Evolutionary conservation across 2,113 vertebrate genomes (phyloP), one percentile per base, ranked within the genome.

Genomic region (Otus sunia): DNA sequence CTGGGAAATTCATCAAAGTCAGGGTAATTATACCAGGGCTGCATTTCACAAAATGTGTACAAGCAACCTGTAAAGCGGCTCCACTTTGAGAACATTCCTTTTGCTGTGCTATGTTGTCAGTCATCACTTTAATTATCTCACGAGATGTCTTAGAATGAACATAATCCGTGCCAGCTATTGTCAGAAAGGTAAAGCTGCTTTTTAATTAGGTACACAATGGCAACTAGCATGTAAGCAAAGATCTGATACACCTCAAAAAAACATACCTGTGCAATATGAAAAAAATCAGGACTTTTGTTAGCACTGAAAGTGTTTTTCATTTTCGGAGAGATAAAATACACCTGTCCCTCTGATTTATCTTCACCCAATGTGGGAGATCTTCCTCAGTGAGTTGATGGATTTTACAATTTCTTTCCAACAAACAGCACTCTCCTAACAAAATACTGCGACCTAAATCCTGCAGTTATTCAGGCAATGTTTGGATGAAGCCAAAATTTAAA

Each of bases 41-140:
- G 27, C 45, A 64, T 89, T 92, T 93, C 88, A 88, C 53, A 73
- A 66, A 95, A 73, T 1, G 0, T 27, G 3, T 12, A 86, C 45
- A 86, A 81, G 43, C 60, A 86, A 81, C 77, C 74, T 84, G 84
- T 43, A 91, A 92, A 91, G 74, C 22, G 4, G 60, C 66, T 86
- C 52, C 59, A 25, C 55, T 62, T 58, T 6, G 34, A 94, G 91
- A 97, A 82, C 85, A 86, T 94, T 97, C 88, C 50, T 95, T 95
- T 91, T 69, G 41, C 53, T 91, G 71, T 81, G 60, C 80, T 93
- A 45, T 89, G 90, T 79, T 94, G 88, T 95, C 96, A 95, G 63
- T 97, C 97, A 97, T 91, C 64, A 0, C 77, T 91, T 92, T 94
- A 92, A 97, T 97, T 96, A 95, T 95, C 94, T 96, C 92, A 79